Evolutionary conservation across 2,888 invertebrate species (phyloP).

Genomic region (Nomada hirtipes): DNA sequence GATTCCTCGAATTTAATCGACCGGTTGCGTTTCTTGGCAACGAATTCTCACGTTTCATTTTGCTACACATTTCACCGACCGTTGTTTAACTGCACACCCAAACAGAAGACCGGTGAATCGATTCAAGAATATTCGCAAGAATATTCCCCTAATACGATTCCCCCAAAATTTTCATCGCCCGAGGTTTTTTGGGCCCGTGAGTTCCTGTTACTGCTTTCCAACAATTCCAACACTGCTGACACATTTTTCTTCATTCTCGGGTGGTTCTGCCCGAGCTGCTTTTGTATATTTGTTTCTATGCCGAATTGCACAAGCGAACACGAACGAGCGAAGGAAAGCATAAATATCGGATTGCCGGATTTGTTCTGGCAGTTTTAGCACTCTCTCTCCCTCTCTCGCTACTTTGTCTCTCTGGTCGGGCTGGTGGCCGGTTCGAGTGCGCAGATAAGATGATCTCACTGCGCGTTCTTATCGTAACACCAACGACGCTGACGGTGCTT

Average conservation of each 20-base stretch:
- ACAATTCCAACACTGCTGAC: not conserved
- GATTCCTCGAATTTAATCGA: constrained; percentile 38
- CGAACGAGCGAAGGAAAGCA: constrained; percentile 28
- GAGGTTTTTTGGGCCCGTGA: not conserved
- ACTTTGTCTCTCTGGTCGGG: not conserved
- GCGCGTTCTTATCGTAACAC: constrained; percentile 52
- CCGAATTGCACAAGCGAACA: not conserved
- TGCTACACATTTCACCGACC: not conserved
- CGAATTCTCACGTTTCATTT: constrained; percentile 14
- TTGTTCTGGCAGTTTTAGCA: constrained; percentile 4
- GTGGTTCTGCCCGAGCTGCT: not conserved
- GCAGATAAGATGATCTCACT: constrained; percentile 39
- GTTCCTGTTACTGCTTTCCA: no score
- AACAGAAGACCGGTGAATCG: not conserved
- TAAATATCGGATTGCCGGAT: constrained; percentile 56
- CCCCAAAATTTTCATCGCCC: not conserved
- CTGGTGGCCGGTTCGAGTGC: not conserved
- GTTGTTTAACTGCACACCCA: not conserved
- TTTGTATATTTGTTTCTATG: constrained; percentile 6
- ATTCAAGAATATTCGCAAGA: not conserved
- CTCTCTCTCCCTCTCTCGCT: not conserved
- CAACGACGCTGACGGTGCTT: constrained; percentile 65
- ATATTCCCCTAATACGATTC: not conserved
- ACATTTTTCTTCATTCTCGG: not conserved
- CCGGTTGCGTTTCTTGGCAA: constrained; percentile 12